Evolutionary conservation across 2,113 vertebrate genomes (phyloP), one percentile per base, ranked within the genome.

Genomic region (Tachysurus fulvidraco): DNA sequence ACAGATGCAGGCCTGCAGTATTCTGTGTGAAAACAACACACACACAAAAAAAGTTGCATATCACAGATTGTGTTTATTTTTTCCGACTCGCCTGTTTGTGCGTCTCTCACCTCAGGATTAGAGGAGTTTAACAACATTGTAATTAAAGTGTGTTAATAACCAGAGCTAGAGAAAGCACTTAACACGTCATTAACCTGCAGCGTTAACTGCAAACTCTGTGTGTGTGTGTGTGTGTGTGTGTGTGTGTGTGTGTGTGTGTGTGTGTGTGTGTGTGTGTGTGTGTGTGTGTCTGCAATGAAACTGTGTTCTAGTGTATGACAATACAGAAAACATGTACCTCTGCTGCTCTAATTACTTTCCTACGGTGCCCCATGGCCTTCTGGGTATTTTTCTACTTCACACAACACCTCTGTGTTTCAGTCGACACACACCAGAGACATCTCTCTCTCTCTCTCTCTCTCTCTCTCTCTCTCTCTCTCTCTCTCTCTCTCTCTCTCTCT

Each of bases 341-440:
- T 57, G 28, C 77, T 57, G 77, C 92, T 93, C 93, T 94, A 95
- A 94, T 94, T 95, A 94, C 93, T 91, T 91, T 92, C 92, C 93
- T 92, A 92, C 92, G 91, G 92, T 92, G 88, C 90, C 91, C 84
- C 80, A 86, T 88, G 91, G 93, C 92, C 93, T 93, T 93, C 90
- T 91, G 91, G 91, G 91, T 93, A 93, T 94, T 94, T 93, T 94
- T 92, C 88, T 88, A 88, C 91, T 93, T 92, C 92, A 93, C 94
- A 94, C 93, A 94, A 93, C 90, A 91, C 93, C 59, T 93, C 90
- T 88, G 85, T 91, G 90, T 91, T 89, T 90, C 89, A 92, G 91
- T 93, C 92, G 91, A 78, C 76, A 90, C 91, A 93, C 90, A 92
- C 92, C 83, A 88, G 91, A 81, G 89, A 89, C 74, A 84, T 21